Evolutionary conservation across 1,140 invertebrate genomes (phyloP).

Genomic region (Tetraneura akinire): DNA sequence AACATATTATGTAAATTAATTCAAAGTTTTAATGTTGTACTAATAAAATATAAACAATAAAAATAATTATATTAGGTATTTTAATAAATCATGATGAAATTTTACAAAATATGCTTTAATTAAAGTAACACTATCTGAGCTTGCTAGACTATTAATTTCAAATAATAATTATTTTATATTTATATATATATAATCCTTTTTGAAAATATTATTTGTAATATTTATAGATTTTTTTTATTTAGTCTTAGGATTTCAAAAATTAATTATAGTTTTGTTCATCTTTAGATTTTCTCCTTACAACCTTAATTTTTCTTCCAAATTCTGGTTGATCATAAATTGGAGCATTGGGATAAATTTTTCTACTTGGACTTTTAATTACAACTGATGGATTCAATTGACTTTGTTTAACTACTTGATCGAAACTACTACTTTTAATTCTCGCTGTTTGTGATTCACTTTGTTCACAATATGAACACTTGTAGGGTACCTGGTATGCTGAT

Average conservation of each 20-base stretch:
- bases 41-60: neutral
- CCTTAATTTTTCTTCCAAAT: slow-evolving; percentile 26
- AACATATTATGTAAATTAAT: neutral
- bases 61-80: too few relatives aligned
- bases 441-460: slow-evolving; percentile 42
- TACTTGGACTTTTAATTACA: slow-evolving; percentile 34
- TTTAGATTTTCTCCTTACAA: slow-evolving; percentile 4
- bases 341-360: slow-evolving; percentile 7
- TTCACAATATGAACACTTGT: slow-evolving; percentile 54
- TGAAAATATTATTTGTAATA: too few relatives aligned
- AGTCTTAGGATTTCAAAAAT: neutral
- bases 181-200: too few relatives aligned
- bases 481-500: slow-evolving; percentile 61
- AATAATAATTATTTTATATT: too few relatives aligned
- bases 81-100: neutral
- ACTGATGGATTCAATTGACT: slow-evolving; percentile 16
- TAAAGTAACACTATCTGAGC: slow-evolving; percentile 19
- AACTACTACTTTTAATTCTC: slow-evolving; percentile 20
- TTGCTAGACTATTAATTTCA: too few relatives aligned
- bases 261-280: slow-evolving; percentile 9
- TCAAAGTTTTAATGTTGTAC: too few relatives aligned
- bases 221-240: neutral
- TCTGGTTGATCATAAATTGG: slow-evolving; percentile 29
- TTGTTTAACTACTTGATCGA: slow-evolving; percentile 30
- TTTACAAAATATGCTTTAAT: neutral